Percentiles rank a stretch among this genome's conserved stretches.
phyloP scores from a whole-genome alignment of 2,797 vertebrate species.

The Margarornis squamiger region DNA sequence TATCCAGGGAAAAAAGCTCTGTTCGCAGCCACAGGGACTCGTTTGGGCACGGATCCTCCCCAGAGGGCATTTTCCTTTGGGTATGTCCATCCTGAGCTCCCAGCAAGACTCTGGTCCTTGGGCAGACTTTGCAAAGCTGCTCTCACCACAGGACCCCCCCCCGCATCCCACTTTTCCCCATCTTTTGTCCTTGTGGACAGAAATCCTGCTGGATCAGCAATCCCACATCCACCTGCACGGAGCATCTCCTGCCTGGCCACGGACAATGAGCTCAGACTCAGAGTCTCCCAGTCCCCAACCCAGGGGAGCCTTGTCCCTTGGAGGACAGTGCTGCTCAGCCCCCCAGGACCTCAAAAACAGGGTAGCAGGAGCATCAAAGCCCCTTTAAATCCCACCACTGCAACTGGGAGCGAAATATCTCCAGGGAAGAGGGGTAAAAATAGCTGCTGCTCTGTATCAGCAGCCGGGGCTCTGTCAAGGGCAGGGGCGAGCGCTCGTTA shows the following conservation, averaged over 20 bases:
- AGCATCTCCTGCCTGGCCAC: background rate
- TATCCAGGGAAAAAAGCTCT: background rate
- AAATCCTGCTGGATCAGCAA: rapidly evolving
- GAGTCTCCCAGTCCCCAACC: rapidly evolving
- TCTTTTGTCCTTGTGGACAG: background rate
- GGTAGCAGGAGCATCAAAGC: background rate
- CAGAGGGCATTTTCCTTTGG: background rate
- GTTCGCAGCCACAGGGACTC: rapidly evolving
- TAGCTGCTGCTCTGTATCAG: background rate
- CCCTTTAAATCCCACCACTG: background rate
- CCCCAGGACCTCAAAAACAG: rapidly evolving
- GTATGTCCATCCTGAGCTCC: too few species aligned
- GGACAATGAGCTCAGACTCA: rapidly evolving
- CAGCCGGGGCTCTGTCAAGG: background rate
- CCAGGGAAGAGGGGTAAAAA: slow-evolving; percentile 31
- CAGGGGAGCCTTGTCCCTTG: background rate
- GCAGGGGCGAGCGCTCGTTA: background rate
- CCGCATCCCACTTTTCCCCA: rapidly evolving
- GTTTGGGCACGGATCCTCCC: rapidly evolving
- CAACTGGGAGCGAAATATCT: background rate
- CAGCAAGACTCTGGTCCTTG: background rate
- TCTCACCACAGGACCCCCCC: background rate
- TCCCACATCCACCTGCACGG: rapidly evolving
- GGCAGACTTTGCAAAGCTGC: background rate
- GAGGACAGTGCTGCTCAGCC: background rate